A percentile compares a stretch with the other conserved stretches of the same genome.
Evolutionary conservation across 2,888 invertebrate genomes (phyloP).

Genomic region (Cerastoderma edule): DNA sequence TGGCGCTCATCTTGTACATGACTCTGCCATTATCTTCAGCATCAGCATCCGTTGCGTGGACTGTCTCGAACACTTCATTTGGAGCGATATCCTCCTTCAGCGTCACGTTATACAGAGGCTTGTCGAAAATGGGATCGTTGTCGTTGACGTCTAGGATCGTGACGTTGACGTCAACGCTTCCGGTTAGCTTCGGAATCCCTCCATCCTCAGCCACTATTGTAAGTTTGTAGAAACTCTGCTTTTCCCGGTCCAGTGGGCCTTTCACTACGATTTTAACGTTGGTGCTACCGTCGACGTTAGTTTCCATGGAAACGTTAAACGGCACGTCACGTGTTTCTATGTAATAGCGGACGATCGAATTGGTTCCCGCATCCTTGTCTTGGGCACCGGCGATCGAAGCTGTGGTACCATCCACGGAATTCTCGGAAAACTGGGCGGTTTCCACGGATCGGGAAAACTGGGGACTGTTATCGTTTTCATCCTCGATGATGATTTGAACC

Average conservation of each 20-base stretch:
- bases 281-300: conserved; percentile 64
- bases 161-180: conserved; percentile 61
- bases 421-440: conserved; percentile 65
- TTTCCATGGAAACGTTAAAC: conserved; percentile 62
- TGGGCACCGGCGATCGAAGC: conserved; percentile 65
- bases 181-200: conserved; percentile 60
- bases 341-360: conserved; percentile 65
- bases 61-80: conserved; percentile 79
- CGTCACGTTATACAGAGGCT: conserved; percentile 64
- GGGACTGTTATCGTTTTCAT: conserved; percentile 75
- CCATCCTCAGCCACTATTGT: conserved; percentile 71
- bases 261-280: conserved; percentile 67
- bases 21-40: conserved; percentile 89
- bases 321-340: conserved; percentile 59
- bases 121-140: conserved; percentile 67
- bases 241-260: conserved; percentile 69
- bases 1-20: conserved; percentile 82
- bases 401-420: conserved; percentile 59
- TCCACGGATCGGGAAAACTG: conserved; percentile 64
- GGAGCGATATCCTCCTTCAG: conserved; percentile 62
- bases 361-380: conserved; percentile 68
- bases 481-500: conserved; percentile 67
- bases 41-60: conserved; percentile 93
- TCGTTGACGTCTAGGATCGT: conserved; percentile 71
- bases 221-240: conserved; percentile 63